Conservation (phyloP, 2,113 vertebrate genomes). For the Sinocyclocheilus rhinocerous region DNA sequence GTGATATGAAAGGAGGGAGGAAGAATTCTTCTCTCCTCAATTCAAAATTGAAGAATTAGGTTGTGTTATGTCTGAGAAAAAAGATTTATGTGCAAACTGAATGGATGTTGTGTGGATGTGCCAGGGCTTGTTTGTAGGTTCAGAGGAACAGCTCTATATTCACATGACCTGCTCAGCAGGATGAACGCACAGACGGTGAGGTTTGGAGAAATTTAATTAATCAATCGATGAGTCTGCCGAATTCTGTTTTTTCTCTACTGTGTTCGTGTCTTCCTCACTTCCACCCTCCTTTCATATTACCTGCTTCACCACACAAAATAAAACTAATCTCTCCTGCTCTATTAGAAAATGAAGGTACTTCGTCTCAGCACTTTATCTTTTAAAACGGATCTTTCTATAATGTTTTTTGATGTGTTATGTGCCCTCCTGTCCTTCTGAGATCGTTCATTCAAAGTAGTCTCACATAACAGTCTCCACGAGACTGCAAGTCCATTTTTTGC, state of each 20-base stretch:
- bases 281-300: not conserved
- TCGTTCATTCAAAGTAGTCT: not conserved
- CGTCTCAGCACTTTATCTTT: not conserved
- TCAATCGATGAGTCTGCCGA: constrained; percentile 67
- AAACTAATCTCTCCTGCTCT: not conserved
- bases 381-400: not conserved
- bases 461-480: not conserved
- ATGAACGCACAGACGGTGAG: constrained; percentile 66
- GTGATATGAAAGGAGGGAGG: no score
- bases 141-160: constrained; percentile 59
- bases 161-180: constrained; percentile 61
- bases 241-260: constrained; percentile 1
- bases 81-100: constrained; percentile 4
- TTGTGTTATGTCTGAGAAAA: no score
- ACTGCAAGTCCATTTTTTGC: not conserved
- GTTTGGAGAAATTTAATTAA: constrained; percentile 70
- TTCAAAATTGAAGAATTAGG: no score
- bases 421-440: not conserved
- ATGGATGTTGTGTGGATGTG: constrained; percentile 30
- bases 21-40: not conserved
- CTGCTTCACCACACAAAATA: not conserved
- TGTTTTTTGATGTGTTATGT: not conserved
- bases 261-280: not conserved
- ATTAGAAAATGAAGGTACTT: not conserved
- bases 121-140: constrained; percentile 49